phyloP scores from a whole-genome alignment of 2,113 vertebrate genomes.

The Cygnus atratus region DNA sequence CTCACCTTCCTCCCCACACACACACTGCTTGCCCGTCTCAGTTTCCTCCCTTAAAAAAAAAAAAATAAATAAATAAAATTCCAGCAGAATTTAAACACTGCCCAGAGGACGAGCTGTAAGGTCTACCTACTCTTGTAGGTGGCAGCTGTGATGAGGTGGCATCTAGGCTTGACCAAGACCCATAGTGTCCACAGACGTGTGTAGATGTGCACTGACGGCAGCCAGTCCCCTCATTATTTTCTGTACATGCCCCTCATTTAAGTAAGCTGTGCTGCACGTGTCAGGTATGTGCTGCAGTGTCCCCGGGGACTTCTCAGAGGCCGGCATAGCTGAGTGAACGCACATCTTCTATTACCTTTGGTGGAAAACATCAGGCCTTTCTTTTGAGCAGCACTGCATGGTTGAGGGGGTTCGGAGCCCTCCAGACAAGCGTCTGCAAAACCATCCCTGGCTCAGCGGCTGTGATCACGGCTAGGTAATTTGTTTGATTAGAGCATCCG shows the following conservation, averaged over 20 bases:
- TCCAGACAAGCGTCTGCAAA: constrained; percentile 71
- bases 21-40: neutral
- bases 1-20: neutral
- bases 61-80: neutral
- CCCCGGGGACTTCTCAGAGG: neutral
- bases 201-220: neutral
- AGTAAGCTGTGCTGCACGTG: neutral
- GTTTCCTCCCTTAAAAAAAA: neutral
- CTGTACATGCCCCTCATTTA: neutral
- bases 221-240: neutral
- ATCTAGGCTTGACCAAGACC: neutral
- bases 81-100: neutral
- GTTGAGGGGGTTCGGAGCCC: constrained; percentile 56
- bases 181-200: fast-evolving
- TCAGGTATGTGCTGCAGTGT: neutral
- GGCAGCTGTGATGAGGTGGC: neutral
- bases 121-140: neutral
- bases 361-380: constrained; percentile 36
- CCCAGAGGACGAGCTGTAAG: neutral
- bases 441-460: constrained; percentile 66
- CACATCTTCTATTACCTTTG: constrained; percentile 57
- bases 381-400: constrained; percentile 24
- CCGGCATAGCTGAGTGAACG: neutral
- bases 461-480: constrained; percentile 65
- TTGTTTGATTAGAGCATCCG: constrained; percentile 75